Percentiles rank a stretch among this genome's conserved stretches.
phyloP scores from a whole-genome alignment of 1,140 invertebrate genomes.

The Eriocheir sinensis region DNA sequence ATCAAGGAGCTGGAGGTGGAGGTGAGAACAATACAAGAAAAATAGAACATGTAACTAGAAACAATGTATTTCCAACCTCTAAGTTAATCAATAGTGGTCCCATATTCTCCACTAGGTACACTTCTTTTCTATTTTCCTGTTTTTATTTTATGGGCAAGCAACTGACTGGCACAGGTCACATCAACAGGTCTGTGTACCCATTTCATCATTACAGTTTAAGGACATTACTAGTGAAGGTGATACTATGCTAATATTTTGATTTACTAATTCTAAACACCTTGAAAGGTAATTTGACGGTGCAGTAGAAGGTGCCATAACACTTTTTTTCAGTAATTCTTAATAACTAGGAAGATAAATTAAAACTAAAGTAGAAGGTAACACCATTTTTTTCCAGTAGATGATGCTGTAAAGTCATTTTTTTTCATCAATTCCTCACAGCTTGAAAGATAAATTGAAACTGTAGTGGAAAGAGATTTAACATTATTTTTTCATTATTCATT shows the following conservation, averaged over 20 bases:
- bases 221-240: too few relatives aligned
- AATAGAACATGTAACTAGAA: not conserved
- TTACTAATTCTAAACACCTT: too few relatives aligned
- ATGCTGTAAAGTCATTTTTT: not conserved
- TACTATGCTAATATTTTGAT: too few relatives aligned
- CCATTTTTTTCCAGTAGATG: not conserved
- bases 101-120: too few relatives aligned
- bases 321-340: not conserved
- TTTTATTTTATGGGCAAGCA: too few relatives aligned
- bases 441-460: not conserved
- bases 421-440: not conserved
- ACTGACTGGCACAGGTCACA: too few relatives aligned
- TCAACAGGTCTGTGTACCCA: too few relatives aligned
- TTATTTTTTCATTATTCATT: not conserved
- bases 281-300: too few relatives aligned
- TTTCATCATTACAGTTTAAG: too few relatives aligned
- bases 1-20: constrained; percentile 17
- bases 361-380: not conserved
- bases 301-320: too few relatives aligned
- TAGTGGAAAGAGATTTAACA: not conserved
- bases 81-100: too few relatives aligned
- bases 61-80: too few relatives aligned
- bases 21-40: not conserved
- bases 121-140: not conserved
- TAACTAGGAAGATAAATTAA: not conserved